phyloP scores from a whole-genome alignment of 1,140 invertebrate species.

The Lepidostoma basale region DNA sequence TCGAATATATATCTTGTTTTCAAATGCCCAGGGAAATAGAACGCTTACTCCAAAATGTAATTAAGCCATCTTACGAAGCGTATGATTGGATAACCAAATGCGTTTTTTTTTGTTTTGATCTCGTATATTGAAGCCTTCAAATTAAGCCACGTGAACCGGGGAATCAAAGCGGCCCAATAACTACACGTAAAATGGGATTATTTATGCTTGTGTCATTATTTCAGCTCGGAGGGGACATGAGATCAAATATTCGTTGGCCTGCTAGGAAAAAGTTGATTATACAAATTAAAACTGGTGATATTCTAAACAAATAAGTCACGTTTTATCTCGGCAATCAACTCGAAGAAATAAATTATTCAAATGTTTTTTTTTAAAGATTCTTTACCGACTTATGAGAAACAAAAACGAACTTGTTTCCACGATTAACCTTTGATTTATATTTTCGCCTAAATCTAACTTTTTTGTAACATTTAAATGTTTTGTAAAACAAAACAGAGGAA shows the following conservation, averaged over 20 bases:
- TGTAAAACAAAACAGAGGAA: too few species aligned
- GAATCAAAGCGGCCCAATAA: slow-evolving; percentile 7
- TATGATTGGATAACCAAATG: slow-evolving; percentile 40
- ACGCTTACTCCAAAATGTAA: slow-evolving; percentile 31
- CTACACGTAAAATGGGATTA: not conserved
- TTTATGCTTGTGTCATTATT: not conserved
- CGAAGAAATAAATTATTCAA: too few species aligned
- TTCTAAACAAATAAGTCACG: too few species aligned
- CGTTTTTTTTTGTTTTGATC: slow-evolving; percentile 13
- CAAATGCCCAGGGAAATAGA: not conserved
- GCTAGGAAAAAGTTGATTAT: too few species aligned
- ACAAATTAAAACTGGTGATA: too few species aligned
- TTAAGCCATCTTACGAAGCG: slow-evolving; percentile 35
- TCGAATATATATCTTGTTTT: not conserved
- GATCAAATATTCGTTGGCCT: not conserved
- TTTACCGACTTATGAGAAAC: too few species aligned
- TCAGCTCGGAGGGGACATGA: not conserved
- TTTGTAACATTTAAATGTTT: too few species aligned
- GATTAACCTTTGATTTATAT: too few species aligned
- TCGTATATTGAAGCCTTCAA: not conserved
- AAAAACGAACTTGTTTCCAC: too few species aligned
- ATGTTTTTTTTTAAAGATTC: too few species aligned
- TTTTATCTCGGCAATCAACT: too few species aligned
- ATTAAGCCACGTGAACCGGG: not conserved
- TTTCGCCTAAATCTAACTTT: too few species aligned